phyloP scores from a whole-genome alignment of 2,888 invertebrate genomes.

The Nezara viridula region DNA sequence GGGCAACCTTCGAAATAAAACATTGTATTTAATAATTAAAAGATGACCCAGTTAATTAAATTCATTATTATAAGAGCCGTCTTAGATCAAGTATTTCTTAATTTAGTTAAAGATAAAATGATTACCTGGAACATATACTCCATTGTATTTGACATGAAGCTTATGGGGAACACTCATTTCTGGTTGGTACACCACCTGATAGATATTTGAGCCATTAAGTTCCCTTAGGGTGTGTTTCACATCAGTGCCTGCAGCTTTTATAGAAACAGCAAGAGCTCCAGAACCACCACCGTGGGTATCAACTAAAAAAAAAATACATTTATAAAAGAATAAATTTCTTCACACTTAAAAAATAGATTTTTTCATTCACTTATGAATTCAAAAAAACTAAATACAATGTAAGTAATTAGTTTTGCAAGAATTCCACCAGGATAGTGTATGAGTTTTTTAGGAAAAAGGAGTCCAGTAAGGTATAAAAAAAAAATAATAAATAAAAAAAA shows the following conservation, averaged over 20 bases:
- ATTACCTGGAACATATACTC: constrained; percentile 78
- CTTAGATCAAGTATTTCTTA: neutral
- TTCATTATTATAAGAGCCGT: neutral
- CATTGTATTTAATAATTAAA: neutral
- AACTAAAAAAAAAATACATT: constrained; percentile 70
- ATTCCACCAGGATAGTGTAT: neutral
- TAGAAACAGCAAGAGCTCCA: constrained; percentile 84
- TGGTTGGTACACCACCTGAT: constrained; percentile 91
- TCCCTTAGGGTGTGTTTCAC: constrained; percentile 87
- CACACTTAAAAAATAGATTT: neutral
- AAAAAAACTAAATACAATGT: neutral
- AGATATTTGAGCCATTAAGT: constrained; percentile 78
- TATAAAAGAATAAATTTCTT: neutral
- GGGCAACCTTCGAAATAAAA: constrained; percentile 71
- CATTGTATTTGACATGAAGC: constrained; percentile 88
- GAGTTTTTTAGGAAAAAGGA: too few species aligned
- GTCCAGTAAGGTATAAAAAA: too few species aligned
- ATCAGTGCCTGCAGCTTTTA: constrained; percentile 84
- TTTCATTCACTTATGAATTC: neutral
- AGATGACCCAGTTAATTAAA: neutral
- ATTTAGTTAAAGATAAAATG: neutral
- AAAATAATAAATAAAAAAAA: too few species aligned
- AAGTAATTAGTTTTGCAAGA: neutral
- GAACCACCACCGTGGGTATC: constrained; percentile 86
- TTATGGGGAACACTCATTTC: constrained; percentile 88